Conservation (phyloP, 1,140 invertebrate species). For the Drosophila tristis region DNA sequence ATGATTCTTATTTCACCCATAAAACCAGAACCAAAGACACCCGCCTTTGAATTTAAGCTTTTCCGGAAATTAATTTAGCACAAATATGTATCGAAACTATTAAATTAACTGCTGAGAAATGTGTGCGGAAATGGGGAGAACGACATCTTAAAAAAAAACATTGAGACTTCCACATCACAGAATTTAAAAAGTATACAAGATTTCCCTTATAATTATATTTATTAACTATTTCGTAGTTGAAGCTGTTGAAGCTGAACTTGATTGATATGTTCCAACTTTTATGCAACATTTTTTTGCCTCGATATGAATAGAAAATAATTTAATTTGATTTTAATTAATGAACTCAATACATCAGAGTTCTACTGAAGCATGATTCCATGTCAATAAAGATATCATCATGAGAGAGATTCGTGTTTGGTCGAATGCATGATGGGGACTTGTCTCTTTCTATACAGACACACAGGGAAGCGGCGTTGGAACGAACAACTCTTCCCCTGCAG, state of each 20-base stretch:
- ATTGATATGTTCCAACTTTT: too few relatives aligned
- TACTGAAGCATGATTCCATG: slow-evolving; percentile 38
- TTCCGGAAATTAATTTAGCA: slow-evolving; percentile 3
- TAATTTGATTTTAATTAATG: slow-evolving; percentile 33
- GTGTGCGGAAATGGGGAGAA: too few relatives aligned
- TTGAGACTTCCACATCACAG: too few relatives aligned
- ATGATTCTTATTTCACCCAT: slow-evolving; percentile 46
- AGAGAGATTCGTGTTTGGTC: slow-evolving; percentile 7
- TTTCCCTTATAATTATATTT: too few relatives aligned
- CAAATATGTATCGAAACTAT: slow-evolving; percentile 12
- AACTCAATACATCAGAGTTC: slow-evolving; percentile 13
- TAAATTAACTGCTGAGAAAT: slow-evolving; percentile 4
- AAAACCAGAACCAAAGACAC: slow-evolving; percentile 34
- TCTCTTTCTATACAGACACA: too few relatives aligned
- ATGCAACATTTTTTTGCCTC: neutral
- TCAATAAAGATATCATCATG: slow-evolving; percentile 23
- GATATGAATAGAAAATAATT: slow-evolving; percentile 6
- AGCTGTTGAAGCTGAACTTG: too few relatives aligned
- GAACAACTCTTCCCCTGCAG: too few relatives aligned
- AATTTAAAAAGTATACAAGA: too few relatives aligned
- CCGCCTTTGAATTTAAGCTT: neutral
- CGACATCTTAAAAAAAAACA: too few relatives aligned
- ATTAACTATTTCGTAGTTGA: too few relatives aligned
- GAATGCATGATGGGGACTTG: slow-evolving; percentile 18
- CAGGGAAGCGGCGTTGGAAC: too few relatives aligned